Evolutionary conservation across 2,113 vertebrate species (phyloP), one percentile per base, ranked within the genome.

Genomic region (Pristiophorus japonicus): DNA sequence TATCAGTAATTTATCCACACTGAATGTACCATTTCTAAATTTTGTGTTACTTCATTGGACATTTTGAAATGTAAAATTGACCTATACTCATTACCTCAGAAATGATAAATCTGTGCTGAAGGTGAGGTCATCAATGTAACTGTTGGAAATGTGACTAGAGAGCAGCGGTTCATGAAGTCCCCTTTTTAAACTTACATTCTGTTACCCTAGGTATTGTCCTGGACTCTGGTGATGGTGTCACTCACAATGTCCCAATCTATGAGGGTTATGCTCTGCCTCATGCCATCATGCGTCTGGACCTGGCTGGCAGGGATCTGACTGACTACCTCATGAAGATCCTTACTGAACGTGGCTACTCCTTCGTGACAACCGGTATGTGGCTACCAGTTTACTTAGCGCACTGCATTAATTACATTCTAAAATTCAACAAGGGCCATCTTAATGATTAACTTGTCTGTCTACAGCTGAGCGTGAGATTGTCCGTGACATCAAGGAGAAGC

Each of bases 311-410:
- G 96, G 98, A 99, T 97, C 98, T 99, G 96, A 99, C 99, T 94
- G 99, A 99, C 97, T 99, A 99, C 97, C 98, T 99, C 97, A 99
- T 99, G 98, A 99, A 99, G 97, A 99, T 99, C 97, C 98, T 99
- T 96, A 99, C 99, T 0, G 99, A 99, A 96, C 98, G 98, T 92
- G 99, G 99, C 96, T 99, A 99, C 96, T 99, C 99, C 95, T 99
- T 99, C 95, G 98, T 99, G 96, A 99, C 98, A 96, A 99, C 98
- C 0, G 99, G 99, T 99, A 96, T 97, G 97, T 96, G 22, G 14
- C 11, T 27, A n/a, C 27, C 16, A n/a, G 95, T 95, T 90, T 70
- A 47, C 55, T 55, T 93, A n/a, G 94, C 42, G 73, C 95, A 95
- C 45, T 75, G 47, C 6, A 30, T 42, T 55, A 84, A 27, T 59